Evolutionary conservation across 2,888 invertebrate genomes (phyloP).

Genomic region (Eucera pruinosa): DNA sequence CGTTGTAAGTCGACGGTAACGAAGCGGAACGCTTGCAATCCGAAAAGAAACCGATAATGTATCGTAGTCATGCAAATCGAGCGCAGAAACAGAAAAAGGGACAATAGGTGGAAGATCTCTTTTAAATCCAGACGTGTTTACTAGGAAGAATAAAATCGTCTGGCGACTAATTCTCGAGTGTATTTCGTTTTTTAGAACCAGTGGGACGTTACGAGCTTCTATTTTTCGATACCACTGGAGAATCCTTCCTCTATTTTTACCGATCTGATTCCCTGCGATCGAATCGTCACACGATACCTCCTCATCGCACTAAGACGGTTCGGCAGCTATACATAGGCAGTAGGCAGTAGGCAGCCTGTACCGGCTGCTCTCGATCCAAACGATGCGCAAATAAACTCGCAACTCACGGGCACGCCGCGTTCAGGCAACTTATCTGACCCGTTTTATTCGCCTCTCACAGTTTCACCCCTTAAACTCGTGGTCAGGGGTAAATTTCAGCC

Average conservation of each 20-base stretch:
- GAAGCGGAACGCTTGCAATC: no score
- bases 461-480: no score
- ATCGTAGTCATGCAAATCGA: no score
- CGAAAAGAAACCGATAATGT: no score
- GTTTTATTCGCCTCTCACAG: conserved; percentile 15
- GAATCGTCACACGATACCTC: conserved; percentile 77
- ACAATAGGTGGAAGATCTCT: no score
- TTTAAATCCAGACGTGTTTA: no score
- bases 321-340: conserved; percentile 75
- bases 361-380: conserved; percentile 77
- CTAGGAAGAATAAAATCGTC: no score
- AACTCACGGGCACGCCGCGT: conserved; percentile 35
- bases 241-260: conserved; percentile 62
- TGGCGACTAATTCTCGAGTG: background rate
- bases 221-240: conserved; percentile 53
- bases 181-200: background rate
- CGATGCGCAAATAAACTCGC: conserved; percentile 81
- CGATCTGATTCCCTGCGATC: conserved; percentile 62
- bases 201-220: conserved; percentile 27
- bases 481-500: no score
- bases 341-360: conserved; percentile 67
- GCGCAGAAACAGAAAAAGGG: no score
- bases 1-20: no score
- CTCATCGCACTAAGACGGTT: conserved; percentile 52
- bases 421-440: conserved; percentile 35